Conservation (phyloP, 2,888 invertebrate species). For the Diarsia mendica region DNA sequence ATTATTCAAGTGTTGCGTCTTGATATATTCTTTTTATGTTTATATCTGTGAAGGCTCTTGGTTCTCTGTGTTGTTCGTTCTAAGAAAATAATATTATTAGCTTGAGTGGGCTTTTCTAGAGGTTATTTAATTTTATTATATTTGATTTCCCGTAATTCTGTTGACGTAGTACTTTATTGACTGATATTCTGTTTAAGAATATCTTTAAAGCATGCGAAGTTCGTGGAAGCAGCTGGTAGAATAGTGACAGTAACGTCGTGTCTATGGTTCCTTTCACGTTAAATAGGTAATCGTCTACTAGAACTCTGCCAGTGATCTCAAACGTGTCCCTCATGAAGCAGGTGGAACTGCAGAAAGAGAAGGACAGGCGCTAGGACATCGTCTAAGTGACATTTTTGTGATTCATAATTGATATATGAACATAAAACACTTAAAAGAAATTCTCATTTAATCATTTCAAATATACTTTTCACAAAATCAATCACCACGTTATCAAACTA, state of each 20-base stretch:
- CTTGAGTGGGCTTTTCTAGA: slow-evolving; percentile 60
- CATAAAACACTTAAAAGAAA: background rate
- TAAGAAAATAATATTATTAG: slow-evolving; percentile 67
- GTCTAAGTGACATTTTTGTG: background rate
- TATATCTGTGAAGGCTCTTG: slow-evolving; percentile 16
- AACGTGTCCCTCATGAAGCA: too few relatives aligned
- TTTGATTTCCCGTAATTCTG: slow-evolving; percentile 19
- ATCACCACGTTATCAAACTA: background rate
- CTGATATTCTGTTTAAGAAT: background rate
- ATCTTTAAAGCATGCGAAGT: background rate
- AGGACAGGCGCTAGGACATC: background rate
- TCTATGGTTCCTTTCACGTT: background rate
- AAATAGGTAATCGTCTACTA: background rate
- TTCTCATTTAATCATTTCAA: background rate
- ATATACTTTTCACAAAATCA: background rate
- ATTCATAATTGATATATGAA: background rate
- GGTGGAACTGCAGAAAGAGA: background rate
- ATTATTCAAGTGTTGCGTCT: slow-evolving; percentile 79
- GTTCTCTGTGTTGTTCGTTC: slow-evolving; percentile 33
- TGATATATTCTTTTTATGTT: slow-evolving; percentile 56
- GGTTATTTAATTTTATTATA: slow-evolving; percentile 38
- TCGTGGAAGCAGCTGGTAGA: background rate
- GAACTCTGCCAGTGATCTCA: background rate
- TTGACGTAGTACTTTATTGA: slow-evolving; percentile 19
- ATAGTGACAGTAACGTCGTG: too few relatives aligned